phyloP scores from a whole-genome alignment of 2,888 invertebrate genomes.

The Aquatica leii region DNA sequence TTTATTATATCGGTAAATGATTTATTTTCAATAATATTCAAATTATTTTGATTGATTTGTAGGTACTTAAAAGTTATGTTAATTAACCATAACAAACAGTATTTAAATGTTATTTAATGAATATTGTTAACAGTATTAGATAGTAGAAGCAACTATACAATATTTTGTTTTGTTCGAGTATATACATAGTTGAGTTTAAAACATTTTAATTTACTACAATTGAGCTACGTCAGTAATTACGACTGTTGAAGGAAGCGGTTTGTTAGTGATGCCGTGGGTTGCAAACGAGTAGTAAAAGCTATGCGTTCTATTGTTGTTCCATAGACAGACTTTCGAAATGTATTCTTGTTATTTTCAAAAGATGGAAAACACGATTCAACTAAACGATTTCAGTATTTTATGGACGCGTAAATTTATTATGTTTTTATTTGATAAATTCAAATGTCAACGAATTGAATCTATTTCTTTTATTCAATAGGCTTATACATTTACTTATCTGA shows the following conservation, averaged over 20 bases:
- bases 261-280: conserved; percentile 40
- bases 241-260: conserved; percentile 39
- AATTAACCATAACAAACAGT: too few species aligned
- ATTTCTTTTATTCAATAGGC: background rate
- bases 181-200: conserved; percentile 14
- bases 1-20: too few species aligned
- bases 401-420: background rate
- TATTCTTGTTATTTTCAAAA: conserved; percentile 19
- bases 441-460: background rate
- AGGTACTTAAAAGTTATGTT: too few species aligned
- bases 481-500: background rate
- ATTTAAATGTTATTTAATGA: too few species aligned
- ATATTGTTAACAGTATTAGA: too few species aligned
- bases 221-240: conserved; percentile 37
- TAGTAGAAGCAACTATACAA: too few species aligned
- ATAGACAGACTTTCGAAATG: conserved; percentile 21
- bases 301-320: conserved; percentile 35
- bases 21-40: too few species aligned
- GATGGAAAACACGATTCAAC: background rate
- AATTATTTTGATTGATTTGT: too few species aligned
- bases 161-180: background rate
- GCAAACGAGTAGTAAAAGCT: conserved; percentile 25
- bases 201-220: conserved; percentile 19
- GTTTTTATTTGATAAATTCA: conserved; percentile 1
- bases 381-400: background rate